These are phyloP conservation scores for Phaenicophaeus curvirostris DNA, from an alignment of 2,797 vertebrate genomes.

Conservation along the genomic window DNA sequence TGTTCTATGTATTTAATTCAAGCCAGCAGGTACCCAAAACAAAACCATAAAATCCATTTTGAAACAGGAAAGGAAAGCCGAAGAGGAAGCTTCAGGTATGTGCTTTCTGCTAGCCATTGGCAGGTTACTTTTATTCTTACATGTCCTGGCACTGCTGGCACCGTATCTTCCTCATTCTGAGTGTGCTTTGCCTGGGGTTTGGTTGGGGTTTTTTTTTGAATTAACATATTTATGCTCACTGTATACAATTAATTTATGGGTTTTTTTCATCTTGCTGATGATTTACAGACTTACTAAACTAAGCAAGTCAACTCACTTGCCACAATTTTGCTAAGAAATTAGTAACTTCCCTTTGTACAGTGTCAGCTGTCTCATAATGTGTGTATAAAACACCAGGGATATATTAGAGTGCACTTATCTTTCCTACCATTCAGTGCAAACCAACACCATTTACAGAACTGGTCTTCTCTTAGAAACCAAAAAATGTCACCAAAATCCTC, in stretches of 20 bases:
- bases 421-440: not conserved
- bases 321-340: not conserved
- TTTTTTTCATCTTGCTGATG: not conserved
- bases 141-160: not conserved
- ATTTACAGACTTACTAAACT: not conserved
- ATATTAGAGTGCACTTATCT: conserved; percentile 8
- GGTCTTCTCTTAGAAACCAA: not conserved
- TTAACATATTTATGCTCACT: not conserved
- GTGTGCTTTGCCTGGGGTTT: not conserved
- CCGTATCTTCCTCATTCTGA: not conserved
- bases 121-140: not conserved
- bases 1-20: not conserved
- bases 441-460: not conserved
- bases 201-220: not conserved
- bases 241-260: not conserved
- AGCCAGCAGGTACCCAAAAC: not conserved
- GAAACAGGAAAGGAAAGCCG: not conserved
- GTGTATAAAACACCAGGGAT: not conserved
- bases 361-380: not conserved
- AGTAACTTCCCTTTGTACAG: not conserved
- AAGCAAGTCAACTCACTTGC: not conserved
- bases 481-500: conserved; percentile 7
- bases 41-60: not conserved
- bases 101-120: not conserved
- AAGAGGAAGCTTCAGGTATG: not conserved